Evolutionary conservation across 2,888 invertebrate genomes (phyloP).

Genomic region (Leptarthrus brevirostris): DNA sequence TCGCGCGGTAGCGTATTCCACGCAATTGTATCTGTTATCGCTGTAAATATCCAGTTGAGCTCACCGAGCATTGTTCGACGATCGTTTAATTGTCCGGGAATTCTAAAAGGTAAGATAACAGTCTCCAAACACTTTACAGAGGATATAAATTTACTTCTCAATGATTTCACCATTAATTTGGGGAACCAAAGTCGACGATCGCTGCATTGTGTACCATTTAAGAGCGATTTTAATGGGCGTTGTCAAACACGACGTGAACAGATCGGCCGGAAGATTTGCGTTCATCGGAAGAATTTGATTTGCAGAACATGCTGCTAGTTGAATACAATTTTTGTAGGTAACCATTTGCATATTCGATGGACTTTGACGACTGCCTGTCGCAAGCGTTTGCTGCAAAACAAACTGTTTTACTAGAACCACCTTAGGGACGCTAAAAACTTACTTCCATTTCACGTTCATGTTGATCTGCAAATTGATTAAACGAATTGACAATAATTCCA

Average conservation of each 20-base stretch:
- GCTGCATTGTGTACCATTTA: slow-evolving; percentile 91
- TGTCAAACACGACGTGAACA: slow-evolving; percentile 98
- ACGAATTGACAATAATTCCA: slow-evolving; percentile 93
- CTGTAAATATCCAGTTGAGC: slow-evolving; percentile 99
- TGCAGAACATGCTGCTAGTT: slow-evolving; percentile 94
- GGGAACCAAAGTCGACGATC: slow-evolving; percentile 82
- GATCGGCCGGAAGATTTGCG: slow-evolving; percentile 95
- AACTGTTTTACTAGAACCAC: too few relatives aligned
- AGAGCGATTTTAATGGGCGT: slow-evolving; percentile 97
- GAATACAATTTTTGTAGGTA: slow-evolving; percentile 91
- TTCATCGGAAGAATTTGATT: slow-evolving; percentile 96
- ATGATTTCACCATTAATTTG: slow-evolving; percentile 85
- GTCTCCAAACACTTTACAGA: background rate
- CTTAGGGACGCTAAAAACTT: slow-evolving; percentile 47
- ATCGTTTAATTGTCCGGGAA: slow-evolving; percentile 95
- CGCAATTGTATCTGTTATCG: slow-evolving; percentile 99
- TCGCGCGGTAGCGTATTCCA: slow-evolving; percentile 97
- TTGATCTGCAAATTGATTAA: slow-evolving; percentile 89
- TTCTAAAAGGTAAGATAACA: slow-evolving; percentile 69
- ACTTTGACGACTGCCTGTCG: slow-evolving; percentile 25
- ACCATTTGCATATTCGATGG: slow-evolving; percentile 60
- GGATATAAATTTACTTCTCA: slow-evolving; percentile 76
- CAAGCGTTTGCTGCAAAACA: slow-evolving; percentile 20
- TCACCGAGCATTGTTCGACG: slow-evolving; percentile 97
- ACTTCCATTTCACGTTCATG: slow-evolving; percentile 86